Conservation (phyloP, 1,140 invertebrate genomes). For the Bombus impatiens region DNA sequence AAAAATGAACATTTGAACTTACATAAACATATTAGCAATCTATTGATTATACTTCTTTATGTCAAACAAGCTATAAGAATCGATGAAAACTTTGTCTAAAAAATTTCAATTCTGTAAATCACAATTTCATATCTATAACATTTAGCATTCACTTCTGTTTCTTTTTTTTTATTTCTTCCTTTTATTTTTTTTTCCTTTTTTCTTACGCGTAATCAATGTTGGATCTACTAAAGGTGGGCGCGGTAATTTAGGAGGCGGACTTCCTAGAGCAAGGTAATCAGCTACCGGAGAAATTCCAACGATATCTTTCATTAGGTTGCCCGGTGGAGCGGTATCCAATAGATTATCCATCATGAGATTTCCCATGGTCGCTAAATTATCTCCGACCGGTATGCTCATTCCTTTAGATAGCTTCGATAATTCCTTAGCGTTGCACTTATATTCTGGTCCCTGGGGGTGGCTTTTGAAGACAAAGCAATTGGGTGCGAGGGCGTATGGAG, state of each 20-base stretch:
- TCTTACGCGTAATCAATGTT: too few relatives aligned
- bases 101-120: too few relatives aligned
- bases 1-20: not conserved
- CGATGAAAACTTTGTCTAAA: too few relatives aligned
- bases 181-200: not conserved
- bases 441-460: not conserved
- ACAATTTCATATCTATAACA: not conserved
- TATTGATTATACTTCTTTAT: not conserved
- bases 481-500: not conserved
- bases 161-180: not conserved
- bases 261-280: constrained; percentile 5
- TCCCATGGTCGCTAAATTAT: not conserved
- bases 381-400: not conserved
- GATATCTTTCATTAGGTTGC: not conserved
- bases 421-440: not conserved
- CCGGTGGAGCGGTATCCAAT: not conserved
- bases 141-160: not conserved
- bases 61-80: too few relatives aligned
- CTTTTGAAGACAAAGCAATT: constrained; percentile 33
- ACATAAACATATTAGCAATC: not conserved
- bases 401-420: too few relatives aligned
- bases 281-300: constrained; percentile 13
- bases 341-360: not conserved
- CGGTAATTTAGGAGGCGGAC: constrained; percentile 23
- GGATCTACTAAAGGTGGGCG: constrained; percentile 17